Conservation (phyloP, 1,140 invertebrate genomes). For the Ladona fulva region DNA sequence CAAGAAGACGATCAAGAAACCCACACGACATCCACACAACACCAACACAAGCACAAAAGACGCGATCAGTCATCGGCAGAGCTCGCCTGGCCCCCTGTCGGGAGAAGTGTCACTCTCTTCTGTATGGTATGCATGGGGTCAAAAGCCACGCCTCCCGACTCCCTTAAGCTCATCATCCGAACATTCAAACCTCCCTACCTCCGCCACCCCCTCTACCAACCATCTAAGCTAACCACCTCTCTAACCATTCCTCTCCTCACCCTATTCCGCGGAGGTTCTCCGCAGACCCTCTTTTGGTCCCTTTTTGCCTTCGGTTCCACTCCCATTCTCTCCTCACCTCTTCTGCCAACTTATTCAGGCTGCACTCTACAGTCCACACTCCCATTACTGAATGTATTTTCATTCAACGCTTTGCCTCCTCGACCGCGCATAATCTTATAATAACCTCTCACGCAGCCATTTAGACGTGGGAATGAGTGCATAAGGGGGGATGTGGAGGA, state of each 20-base stretch:
- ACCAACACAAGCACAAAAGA: not conserved
- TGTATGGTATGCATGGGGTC: not conserved
- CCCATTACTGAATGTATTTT: no score
- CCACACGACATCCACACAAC: constrained; percentile 6
- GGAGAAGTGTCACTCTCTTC: not conserved
- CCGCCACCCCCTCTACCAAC: not conserved
- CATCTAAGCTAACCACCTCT: not conserved
- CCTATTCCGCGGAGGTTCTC: not conserved
- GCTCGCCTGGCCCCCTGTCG: not conserved
- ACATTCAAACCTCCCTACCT: not conserved
- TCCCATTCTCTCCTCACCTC: no score
- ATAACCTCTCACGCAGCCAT: no score
- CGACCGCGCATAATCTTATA: no score
- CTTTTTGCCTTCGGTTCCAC: not conserved
- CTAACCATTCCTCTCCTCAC: not conserved
- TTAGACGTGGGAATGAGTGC: no score
- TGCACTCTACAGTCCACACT: no score
- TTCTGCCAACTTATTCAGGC: no score
- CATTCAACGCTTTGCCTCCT: no score
- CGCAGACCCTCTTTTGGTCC: not conserved
- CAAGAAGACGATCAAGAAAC: constrained; percentile 5
- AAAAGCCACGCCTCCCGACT: not conserved
- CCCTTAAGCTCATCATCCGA: not conserved
- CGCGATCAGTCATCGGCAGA: constrained; percentile 1
- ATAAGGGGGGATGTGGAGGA: no score